Evolutionary conservation across 2,888 invertebrate species (phyloP), one percentile per base, ranked within the genome.

Genomic region (Emesis furor): DNA sequence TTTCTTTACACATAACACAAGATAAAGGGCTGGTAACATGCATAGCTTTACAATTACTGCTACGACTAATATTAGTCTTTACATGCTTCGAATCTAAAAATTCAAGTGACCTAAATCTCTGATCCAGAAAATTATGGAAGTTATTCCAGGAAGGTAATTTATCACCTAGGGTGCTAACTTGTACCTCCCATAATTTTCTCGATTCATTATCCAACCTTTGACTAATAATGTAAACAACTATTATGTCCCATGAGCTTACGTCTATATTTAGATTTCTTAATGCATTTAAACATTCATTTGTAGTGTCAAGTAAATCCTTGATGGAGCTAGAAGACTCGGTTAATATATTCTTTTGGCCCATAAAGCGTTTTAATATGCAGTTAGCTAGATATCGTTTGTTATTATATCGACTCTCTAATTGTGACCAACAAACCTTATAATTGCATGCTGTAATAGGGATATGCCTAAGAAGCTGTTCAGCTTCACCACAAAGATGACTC

Each of bases 401-500:
- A 6, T 69, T 17, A 37, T 37, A 69, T 7, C 69, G 32, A 14
- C 37, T n/a, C 1, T 69, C 39, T 69, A 69, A 69, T 17, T 37
- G 35, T 8, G 17, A 17, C 69, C 69, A 69, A 37, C 35, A 69
- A 35, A 37, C 35, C 3, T 69, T 39, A 35, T 69, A 69, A 35
- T 69, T 69, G 39, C 32, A n/a, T 2, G 67, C 67, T 3, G 67
- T 10, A 3, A 67, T 32, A 67, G 67, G 30, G 14, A 35, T 17
- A 17, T 69, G 69, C 2, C 69, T 14, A n/a, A 69, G 69, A 42
- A 78, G 65, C 30, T 78, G 71, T 39, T 91, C 89, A 0, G 89
- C 89, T 24, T 91, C 90, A 1, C 89, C 89, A 0, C 76, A 55
- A 8, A 88, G 35, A 72, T 85, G 30, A 0, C 78, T 75, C 12